phyloP scores from a whole-genome alignment of 2,113 vertebrate species.

The Paraplagusia blochii region DNA sequence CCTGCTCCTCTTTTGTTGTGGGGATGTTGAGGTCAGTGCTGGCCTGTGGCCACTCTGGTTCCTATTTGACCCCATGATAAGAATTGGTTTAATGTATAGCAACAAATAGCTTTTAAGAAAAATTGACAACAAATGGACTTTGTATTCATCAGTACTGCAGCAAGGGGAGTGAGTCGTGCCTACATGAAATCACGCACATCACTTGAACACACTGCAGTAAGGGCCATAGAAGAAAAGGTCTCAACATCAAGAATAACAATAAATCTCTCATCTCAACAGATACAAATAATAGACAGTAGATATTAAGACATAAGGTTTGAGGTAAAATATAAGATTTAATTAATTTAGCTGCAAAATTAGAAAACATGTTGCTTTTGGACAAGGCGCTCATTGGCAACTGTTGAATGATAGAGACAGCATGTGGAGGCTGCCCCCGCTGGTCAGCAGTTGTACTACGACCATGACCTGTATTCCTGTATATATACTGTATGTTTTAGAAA shows the following conservation, averaged over 20 bases:
- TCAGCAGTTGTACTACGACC: too few species aligned
- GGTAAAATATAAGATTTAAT: too few species aligned
- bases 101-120: not conserved
- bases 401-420: too few species aligned
- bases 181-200: not conserved
- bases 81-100: not conserved
- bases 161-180: not conserved
- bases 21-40: conserved; percentile 71
- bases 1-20: conserved; percentile 76
- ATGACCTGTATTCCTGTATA: too few species aligned
- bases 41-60: conserved; percentile 58
- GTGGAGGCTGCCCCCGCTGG: too few species aligned
- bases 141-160: not conserved
- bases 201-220: not conserved
- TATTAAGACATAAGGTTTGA: too few species aligned
- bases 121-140: not conserved
- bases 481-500: too few species aligned
- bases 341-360: too few species aligned
- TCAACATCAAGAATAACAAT: not conserved
- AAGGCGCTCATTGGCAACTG: too few species aligned
- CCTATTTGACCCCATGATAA: conserved; percentile 49
- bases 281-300: too few species aligned
- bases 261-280: too few species aligned
- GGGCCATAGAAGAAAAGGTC: not conserved
- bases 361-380: too few species aligned